phyloP scores from a whole-genome alignment of 1,140 invertebrate genomes.

The Zaprionus gabonicus region DNA sequence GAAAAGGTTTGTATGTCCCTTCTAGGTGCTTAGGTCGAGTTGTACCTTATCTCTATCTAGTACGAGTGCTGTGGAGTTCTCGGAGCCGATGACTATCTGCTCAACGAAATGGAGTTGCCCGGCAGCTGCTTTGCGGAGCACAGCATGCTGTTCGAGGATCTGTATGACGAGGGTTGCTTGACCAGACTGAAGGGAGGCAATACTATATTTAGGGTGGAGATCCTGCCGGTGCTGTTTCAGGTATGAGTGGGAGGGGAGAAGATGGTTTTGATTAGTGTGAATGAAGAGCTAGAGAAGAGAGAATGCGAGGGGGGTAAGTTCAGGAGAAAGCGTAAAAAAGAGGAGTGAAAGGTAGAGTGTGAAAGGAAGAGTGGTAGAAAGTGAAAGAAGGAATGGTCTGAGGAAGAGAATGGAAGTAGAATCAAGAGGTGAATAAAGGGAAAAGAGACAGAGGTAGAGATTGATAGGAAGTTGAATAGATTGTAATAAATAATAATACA shows the following conservation, averaged over 20 bases:
- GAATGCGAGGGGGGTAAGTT: background rate
- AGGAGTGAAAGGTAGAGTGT: no score
- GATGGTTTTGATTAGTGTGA: no score
- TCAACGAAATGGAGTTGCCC: background rate
- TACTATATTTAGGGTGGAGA: background rate
- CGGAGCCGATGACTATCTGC: conserved; percentile 49
- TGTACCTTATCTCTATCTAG: conserved; percentile 7
- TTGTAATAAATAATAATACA: no score
- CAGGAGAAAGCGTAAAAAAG: background rate
- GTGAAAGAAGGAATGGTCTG: no score
- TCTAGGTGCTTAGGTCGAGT: no score
- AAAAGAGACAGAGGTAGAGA: no score
- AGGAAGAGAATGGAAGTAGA: no score
- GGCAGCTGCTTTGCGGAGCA: conserved; percentile 37
- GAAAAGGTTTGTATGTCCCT: background rate
- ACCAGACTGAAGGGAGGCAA: background rate
- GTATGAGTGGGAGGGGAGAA: background rate
- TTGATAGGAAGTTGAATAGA: no score
- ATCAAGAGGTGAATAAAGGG: no score
- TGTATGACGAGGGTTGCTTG: conserved; percentile 38
- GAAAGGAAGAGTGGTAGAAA: no score
- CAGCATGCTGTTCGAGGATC: background rate
- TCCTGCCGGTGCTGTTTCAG: conserved; percentile 10
- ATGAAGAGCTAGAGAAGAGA: background rate
- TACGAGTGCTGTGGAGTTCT: conserved; percentile 49